phyloP scores from a whole-genome alignment of 2,888 invertebrate genomes.

The Ypsolopha sequella region DNA sequence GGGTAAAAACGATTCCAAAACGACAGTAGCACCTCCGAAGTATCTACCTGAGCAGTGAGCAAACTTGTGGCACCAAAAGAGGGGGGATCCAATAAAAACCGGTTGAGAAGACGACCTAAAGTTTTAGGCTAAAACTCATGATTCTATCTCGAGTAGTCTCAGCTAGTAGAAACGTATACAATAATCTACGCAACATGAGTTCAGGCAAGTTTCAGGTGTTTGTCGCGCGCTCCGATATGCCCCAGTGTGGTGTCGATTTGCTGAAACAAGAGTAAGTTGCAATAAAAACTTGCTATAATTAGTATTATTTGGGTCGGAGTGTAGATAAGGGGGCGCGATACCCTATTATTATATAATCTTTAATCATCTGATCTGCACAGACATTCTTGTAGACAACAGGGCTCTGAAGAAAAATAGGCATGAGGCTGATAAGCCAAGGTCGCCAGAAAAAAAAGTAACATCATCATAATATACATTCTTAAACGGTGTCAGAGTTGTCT shows the following conservation, averaged over 20 bases:
- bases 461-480: no score
- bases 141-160: conserved; percentile 31
- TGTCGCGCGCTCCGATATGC: conserved; percentile 75
- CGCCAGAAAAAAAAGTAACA: no score
- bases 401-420: no score
- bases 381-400: no score
- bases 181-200: conserved; percentile 38
- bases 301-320: no score
- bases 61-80: conserved; percentile 21
- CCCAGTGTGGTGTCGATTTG: conserved; percentile 69
- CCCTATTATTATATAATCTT: no score
- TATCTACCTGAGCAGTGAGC: conserved; percentile 46
- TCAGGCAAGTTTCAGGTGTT: conserved; percentile 66
- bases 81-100: conserved; percentile 19
- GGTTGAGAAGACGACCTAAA: conserved; percentile 15
- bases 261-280: conserved; percentile 71
- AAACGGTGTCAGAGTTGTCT: no score
- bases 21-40: conserved; percentile 34
- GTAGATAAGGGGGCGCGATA: no score
- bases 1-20: conserved; percentile 25
- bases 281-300: background rate
- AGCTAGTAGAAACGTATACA: conserved; percentile 17
- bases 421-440: no score
- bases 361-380: no score
- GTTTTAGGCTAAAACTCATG: conserved; percentile 38